A percentile compares a stretch with the other conserved stretches of the same genome.
Evolutionary conservation across 1,140 invertebrate species (phyloP).

Genomic region (Pemphigus obesinymphae): DNA sequence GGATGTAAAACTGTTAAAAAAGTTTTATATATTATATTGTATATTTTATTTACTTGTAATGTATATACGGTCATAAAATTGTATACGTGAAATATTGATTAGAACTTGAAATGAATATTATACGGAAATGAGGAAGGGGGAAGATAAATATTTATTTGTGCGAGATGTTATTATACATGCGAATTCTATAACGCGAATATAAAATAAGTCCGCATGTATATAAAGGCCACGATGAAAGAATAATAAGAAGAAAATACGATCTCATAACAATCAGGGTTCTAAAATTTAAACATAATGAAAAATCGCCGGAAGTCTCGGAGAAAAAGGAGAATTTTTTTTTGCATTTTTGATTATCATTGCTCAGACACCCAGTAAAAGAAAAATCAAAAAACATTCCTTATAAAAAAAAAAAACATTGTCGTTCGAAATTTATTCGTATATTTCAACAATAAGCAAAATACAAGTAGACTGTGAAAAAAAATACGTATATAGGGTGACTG

Average conservation of each 20-base stretch:
- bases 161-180: not conserved
- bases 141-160: too few species aligned
- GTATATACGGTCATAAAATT: too few species aligned
- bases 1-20: too few species aligned
- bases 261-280: not conserved
- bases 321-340: not conserved
- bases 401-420: not conserved
- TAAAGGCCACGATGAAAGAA: not conserved
- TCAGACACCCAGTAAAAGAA: not conserved
- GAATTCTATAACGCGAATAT: not conserved
- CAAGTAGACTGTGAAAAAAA: not conserved
- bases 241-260: not conserved
- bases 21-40: too few species aligned
- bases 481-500: not conserved
- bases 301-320: not conserved
- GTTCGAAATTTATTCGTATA: not conserved
- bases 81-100: too few species aligned
- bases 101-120: too few species aligned
- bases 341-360: constrained; percentile 1
- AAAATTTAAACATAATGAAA: not conserved
- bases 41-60: too few species aligned
- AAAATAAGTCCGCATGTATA: not conserved
- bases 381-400: not conserved
- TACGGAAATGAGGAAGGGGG: too few species aligned
- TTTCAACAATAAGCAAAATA: not conserved